Evolutionary conservation across 2,888 invertebrate species (phyloP), one percentile per base, ranked within the genome.

Genomic region (Tetranychus truncatus): DNA sequence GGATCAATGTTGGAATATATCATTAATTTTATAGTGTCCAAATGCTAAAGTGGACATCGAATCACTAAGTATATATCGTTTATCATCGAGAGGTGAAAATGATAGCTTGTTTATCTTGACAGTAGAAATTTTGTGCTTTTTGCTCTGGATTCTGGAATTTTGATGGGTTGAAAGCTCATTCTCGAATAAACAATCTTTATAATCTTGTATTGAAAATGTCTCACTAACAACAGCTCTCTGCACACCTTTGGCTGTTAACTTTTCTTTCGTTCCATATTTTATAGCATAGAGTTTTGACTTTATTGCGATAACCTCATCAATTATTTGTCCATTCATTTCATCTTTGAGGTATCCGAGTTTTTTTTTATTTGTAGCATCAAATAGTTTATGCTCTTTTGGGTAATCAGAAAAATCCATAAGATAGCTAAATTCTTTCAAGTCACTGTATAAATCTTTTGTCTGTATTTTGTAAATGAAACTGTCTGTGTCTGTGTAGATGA

Each of bases 401-500:
- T 81, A 82, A 72, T 81, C 80, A 72, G 77, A 78, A 1, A 79
- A 79, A 75, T 80, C 79, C 72, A 78, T 81, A 15, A 76, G 18
- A 15, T 71, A 9, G 0, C 21, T 15, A 5, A 76, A 21, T 74
- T 45, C 18, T 65, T 72, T 21, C 74, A 80, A 77, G 75, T 81
- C 80, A 75, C 76, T 45, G 75, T 81, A 81, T 44, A 81, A 18
- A 75, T 81, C 80, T 7, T 76, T 74, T 20, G 80, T 81, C 74
- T 76, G 71, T 69, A 81, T 78, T 18, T 80, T 77, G 75, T 79
- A 80, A 11, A 78, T 77, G 6, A 81, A 76, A 71, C 76, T 77
- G 74, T 82, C 81, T 0, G 81, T 83, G 77, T 82, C 81, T 8
- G 79, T 80, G 76, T 80, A 81, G n/a, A 79, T 75, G 15, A 81